These are phyloP conservation scores for Falco columbarius DNA, from an alignment of 2,797 vertebrate genomes.

Conservation along the genomic window DNA sequence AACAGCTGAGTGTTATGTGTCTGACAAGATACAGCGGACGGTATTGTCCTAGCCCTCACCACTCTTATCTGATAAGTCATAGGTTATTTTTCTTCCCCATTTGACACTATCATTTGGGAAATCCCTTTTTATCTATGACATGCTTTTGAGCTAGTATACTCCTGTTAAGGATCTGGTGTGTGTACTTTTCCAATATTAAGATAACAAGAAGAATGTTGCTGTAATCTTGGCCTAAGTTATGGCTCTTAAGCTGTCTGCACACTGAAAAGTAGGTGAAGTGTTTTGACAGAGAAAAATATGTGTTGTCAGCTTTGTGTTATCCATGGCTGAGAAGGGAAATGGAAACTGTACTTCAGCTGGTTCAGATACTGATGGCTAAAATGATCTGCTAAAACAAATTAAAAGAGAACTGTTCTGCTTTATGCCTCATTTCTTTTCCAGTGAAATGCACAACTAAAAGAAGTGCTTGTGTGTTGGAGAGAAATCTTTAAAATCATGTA, in stretches of 20 bases:
- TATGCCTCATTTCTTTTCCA: constrained; percentile 28
- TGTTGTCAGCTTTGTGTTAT: constrained; percentile 70
- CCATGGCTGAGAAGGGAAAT: constrained; percentile 51
- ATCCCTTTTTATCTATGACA: constrained; percentile 26
- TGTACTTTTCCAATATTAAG: constrained; percentile 50
- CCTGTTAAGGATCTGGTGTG: constrained; percentile 9
- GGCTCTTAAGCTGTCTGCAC: constrained; percentile 47
- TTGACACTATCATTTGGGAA: constrained; percentile 7
- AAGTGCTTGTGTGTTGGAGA: background rate
- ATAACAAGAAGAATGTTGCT: constrained; percentile 53
- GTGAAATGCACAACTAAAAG: constrained; percentile 42
- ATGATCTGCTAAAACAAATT: constrained; percentile 42
- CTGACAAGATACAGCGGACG: background rate
- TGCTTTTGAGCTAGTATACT: background rate
- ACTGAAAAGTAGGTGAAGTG: constrained; percentile 64
- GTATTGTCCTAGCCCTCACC: background rate
- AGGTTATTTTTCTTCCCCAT: background rate
- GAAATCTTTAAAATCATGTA: background rate
- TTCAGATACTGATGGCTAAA: constrained; percentile 18
- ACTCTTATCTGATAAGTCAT: background rate
- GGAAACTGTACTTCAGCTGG: constrained; percentile 47
- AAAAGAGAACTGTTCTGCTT: background rate
- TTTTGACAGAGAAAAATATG: constrained; percentile 76
- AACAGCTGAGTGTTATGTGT: background rate
- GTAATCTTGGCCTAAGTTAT: constrained; percentile 13